Evolutionary conservation across 2,797 vertebrate species (phyloP).

Genomic region (Myotis planiceps): DNA sequence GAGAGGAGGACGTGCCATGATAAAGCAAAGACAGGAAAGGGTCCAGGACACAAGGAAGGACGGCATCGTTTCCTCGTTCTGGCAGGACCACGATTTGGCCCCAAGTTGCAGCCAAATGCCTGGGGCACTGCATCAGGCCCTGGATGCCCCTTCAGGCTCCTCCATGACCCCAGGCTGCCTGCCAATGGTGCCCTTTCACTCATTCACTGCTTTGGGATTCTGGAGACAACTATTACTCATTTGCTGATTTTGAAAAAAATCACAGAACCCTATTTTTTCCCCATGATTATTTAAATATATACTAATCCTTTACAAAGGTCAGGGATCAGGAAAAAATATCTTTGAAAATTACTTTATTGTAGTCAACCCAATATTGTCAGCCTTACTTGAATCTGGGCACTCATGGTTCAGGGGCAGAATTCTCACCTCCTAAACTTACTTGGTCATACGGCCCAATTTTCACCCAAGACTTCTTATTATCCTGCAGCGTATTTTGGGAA

Average conservation of each 20-base stretch:
- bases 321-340: neutral
- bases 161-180: neutral
- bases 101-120: neutral
- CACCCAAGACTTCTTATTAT: neutral
- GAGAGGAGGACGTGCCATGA: neutral
- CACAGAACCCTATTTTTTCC: neutral
- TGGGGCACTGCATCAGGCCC: neutral
- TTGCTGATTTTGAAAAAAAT: neutral
- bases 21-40: neutral
- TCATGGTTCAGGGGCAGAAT: neutral
- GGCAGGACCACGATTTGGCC: accelerated
- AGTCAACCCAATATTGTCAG: neutral
- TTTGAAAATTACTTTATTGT: neutral
- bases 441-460: neutral
- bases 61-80: neutral
- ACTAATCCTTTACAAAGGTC: neutral
- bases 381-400: neutral
- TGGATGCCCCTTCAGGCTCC: neutral
- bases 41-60: neutral
- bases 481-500: neutral
- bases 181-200: neutral
- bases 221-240: neutral
- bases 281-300: neutral
- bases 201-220: neutral
- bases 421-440: neutral